Percentiles rank a stretch among this genome's conserved stretches.
Conservation (phyloP, 1,140 invertebrate species). For the Sminthurinus signatus region DNA sequence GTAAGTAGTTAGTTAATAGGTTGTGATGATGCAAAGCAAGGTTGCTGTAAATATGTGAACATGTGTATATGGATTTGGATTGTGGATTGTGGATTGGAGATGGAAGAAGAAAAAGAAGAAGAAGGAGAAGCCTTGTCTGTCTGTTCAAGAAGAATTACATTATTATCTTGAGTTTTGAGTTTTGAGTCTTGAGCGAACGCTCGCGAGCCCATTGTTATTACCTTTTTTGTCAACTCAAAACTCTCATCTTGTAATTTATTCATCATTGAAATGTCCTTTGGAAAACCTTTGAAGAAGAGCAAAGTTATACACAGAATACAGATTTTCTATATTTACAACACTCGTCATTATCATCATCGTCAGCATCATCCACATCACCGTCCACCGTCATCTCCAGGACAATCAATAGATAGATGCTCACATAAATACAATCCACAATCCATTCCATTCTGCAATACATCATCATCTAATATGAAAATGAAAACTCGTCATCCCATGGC, state of each 20-base stretch:
- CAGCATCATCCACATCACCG: slow-evolving; percentile 3
- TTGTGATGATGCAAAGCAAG: too few species aligned
- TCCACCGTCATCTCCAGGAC: background rate
- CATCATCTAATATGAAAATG: too few species aligned
- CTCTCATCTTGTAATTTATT: slow-evolving; percentile 32
- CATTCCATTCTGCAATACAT: too few species aligned
- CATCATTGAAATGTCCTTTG: slow-evolving; percentile 30
- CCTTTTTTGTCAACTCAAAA: slow-evolving; percentile 25
- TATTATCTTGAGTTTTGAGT: too few species aligned
- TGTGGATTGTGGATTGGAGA: background rate
- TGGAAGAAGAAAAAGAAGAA: background rate
- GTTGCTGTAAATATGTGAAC: too few species aligned
- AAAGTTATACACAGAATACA: slow-evolving; percentile 1
- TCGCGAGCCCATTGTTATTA: slow-evolving; percentile 22
- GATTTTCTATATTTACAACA: slow-evolving; percentile 13
- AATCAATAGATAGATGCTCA: background rate
- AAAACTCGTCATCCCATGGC: too few species aligned
- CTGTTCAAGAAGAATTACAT: slow-evolving; percentile 11
- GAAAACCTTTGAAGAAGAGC: too few species aligned
- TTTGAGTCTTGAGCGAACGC: slow-evolving; percentile 9
- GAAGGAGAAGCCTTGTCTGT: slow-evolving; percentile 10
- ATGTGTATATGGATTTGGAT: too few species aligned
- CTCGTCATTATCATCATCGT: slow-evolving; percentile 13
- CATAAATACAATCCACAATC: too few species aligned
- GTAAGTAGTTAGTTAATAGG: slow-evolving; percentile 8